Conservation (phyloP, 2,113 vertebrate species). For the Zapus hudsonius region DNA sequence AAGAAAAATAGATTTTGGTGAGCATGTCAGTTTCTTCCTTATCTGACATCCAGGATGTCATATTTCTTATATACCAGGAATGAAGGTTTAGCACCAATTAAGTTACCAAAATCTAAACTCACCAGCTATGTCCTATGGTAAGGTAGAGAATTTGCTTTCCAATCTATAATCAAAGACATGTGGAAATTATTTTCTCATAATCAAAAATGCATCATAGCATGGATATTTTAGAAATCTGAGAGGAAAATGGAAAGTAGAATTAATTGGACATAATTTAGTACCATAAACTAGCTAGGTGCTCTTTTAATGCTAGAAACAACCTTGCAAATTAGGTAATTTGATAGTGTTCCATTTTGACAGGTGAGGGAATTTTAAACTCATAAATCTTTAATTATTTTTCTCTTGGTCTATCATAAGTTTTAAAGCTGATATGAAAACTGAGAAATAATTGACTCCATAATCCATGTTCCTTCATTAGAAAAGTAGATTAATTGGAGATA, state of each 20-base stretch:
- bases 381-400: constrained; percentile 57
- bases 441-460: constrained; percentile 24
- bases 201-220: neutral
- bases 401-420: constrained; percentile 11
- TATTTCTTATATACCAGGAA: neutral
- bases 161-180: neutral
- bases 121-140: neutral
- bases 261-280: constrained; percentile 45
- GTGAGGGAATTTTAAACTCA: constrained; percentile 49
- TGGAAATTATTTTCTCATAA: constrained; percentile 8
- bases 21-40: neutral
- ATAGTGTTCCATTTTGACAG: constrained; percentile 48
- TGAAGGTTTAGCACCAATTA: neutral
- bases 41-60: neutral
- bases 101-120: neutral
- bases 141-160: neutral
- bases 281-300: neutral
- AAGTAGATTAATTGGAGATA: constrained; percentile 39
- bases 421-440: constrained; percentile 23
- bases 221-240: neutral
- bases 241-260: constrained; percentile 6
- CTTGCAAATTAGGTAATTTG: constrained; percentile 40
- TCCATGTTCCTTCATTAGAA: constrained; percentile 2
- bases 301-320: constrained; percentile 26
- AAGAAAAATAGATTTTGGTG: neutral